Evolutionary conservation across 2,797 vertebrate species (phyloP).

Genomic region (Poeciliopsis presidionis): DNA sequence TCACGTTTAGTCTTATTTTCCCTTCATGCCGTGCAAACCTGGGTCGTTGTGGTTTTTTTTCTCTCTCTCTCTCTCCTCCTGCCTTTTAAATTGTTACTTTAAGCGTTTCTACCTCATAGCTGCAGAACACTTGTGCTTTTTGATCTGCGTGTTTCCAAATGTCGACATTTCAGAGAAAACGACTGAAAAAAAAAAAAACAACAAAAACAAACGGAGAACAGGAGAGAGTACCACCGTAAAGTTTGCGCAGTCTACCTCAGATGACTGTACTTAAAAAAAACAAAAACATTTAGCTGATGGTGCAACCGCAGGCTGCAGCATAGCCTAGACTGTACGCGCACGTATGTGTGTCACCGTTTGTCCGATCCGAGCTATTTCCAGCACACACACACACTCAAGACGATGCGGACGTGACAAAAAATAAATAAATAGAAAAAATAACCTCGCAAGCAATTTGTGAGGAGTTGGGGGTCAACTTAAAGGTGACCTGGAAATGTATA

Average conservation of each 20-base stretch:
- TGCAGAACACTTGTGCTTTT: conserved; percentile 93
- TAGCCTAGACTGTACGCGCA: conserved; percentile 73
- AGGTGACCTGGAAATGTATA: conserved; percentile 82
- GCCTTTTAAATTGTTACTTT: conserved; percentile 81
- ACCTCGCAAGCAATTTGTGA: conserved; percentile 60
- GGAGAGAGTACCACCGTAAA: conserved; percentile 82
- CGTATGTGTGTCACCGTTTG: conserved; percentile 36
- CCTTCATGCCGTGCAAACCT: conserved; percentile 60
- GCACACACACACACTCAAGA: conserved; percentile 46
- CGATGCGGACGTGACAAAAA: conserved; percentile 70
- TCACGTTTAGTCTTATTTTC: conserved; percentile 70
- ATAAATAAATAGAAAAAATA: conserved; percentile 68
- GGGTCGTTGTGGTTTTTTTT: conserved; percentile 28
- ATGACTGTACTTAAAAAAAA: conserved; percentile 85
- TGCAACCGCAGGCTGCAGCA: conserved; percentile 62
- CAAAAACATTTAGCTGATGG: conserved; percentile 88
- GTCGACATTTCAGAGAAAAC: conserved; percentile 84
- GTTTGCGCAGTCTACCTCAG: conserved; percentile 95
- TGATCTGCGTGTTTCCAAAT: conserved; percentile 88
- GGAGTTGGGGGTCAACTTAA: conserved; percentile 81
- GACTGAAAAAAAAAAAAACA: background rate
- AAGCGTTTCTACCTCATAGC: conserved; percentile 98
- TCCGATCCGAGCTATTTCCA: conserved; percentile 31
- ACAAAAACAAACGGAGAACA: background rate
- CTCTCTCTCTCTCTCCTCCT: conserved; percentile 27